Evolutionary conservation across 2,797 vertebrate genomes (phyloP).

Genomic region (Chaunax sp.): DNA sequence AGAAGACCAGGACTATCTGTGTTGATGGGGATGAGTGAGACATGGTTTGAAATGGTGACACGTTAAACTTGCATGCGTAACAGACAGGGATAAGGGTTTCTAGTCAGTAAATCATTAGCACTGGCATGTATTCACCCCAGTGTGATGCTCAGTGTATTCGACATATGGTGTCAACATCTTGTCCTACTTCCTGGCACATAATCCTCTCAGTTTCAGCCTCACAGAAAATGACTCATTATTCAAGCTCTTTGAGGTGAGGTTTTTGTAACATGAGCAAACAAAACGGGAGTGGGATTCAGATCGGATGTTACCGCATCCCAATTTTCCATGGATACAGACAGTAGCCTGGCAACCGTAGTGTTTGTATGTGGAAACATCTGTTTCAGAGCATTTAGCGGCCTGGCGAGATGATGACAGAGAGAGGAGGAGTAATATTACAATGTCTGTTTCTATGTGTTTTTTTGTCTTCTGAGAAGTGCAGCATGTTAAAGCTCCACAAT

Average conservation of each 20-base stretch:
- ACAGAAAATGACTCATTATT: constrained; percentile 29
- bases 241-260: constrained; percentile 22
- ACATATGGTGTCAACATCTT: constrained; percentile 40
- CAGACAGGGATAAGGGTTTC: constrained; percentile 12
- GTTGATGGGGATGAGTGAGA: neutral
- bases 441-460: neutral
- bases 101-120: neutral
- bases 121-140: constrained; percentile 18
- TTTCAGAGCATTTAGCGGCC: constrained; percentile 30
- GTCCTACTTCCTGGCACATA: constrained; percentile 25
- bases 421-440: neutral
- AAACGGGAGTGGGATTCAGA: constrained; percentile 21
- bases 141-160: constrained; percentile 30
- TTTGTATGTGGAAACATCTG: constrained; percentile 72
- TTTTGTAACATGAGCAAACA: constrained; percentile 32
- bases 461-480: neutral
- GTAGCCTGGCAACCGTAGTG: constrained; percentile 68
- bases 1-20: neutral
- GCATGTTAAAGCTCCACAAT: neutral
- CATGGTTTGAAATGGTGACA: neutral
- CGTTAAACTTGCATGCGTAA: neutral
- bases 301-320: constrained; percentile 46
- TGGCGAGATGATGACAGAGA: constrained; percentile 19
- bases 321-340: constrained; percentile 69
- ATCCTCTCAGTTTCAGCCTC: constrained; percentile 17